phyloP scores from a whole-genome alignment of 2,888 invertebrate species.

The Lithophane ornitopus region DNA sequence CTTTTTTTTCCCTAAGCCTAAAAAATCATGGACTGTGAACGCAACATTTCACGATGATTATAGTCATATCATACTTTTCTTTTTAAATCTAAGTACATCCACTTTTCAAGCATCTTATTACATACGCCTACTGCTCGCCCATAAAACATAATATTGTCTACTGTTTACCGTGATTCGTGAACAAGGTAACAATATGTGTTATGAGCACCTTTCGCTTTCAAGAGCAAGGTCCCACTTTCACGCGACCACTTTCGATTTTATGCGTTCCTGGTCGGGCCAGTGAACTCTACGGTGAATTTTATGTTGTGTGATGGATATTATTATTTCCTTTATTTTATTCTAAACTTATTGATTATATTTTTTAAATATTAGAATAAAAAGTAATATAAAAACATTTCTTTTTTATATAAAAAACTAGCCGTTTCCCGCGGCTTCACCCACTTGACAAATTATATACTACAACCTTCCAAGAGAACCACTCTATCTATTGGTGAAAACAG shows the following conservation, averaged over 20 bases:
- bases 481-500: no score
- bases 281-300: slow-evolving; percentile 46
- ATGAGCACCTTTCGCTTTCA: slow-evolving; percentile 77
- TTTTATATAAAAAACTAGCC: no score
- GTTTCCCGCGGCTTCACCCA: no score
- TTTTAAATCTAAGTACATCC: slow-evolving; percentile 4
- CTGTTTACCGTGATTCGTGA: slow-evolving; percentile 13
- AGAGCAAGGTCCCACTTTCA: slow-evolving; percentile 81
- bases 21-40: background rate
- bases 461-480: no score
- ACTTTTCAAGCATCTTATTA: slow-evolving; percentile 14
- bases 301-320: slow-evolving; percentile 24
- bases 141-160: slow-evolving; percentile 16
- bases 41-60: background rate
- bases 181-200: slow-evolving; percentile 58
- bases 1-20: background rate
- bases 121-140: background rate
- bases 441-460: no score
- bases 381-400: no score
- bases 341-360: no score
- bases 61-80: background rate
- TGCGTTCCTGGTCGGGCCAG: slow-evolving; percentile 56
- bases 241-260: slow-evolving; percentile 62
- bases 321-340: background rate
- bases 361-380: no score